Base-by-base conservation (phyloP, 2,797 vertebrate species). In the Pangasius sanitwongsei region DNA sequence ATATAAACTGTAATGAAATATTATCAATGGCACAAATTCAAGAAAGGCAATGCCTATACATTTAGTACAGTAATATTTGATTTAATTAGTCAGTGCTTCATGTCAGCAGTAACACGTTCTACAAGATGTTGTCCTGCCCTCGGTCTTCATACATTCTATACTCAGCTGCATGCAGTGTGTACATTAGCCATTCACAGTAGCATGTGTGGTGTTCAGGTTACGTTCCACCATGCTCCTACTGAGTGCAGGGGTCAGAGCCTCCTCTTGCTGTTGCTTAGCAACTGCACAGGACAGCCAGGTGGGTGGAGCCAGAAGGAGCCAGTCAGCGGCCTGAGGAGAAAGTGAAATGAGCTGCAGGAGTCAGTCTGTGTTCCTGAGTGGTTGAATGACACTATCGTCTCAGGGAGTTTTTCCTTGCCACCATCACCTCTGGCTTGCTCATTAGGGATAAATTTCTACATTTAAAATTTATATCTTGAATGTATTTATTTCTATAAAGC, bases 191-290 rank as follows among this genome's bases (percentile, higher is more conserved):
- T 80, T 80, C 18, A 74, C 34, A 85, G 28, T 34, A 55, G 69
- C 31, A 31, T 34, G 83, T 61, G 57, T 31, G 4, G n/a, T 61
- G 70, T 86, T 89, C 85, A 41, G 81, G 83, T 88, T 86, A 87
- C 16, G 81, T 82, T 81, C 63, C 41, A 34, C 85, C 87, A 44
- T 88, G 83, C 75, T 72, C 85, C 80, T 20, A 50, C 70, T 16
- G 37, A 75, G 86, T 83, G 63, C 90, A 84, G 48, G 77, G 91
- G 92, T 90, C 92, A 88, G 44, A 69, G 69, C 83, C 75, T 89
- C 34, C 23, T 67, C 57, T 89, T 63, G 3, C 69, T 77, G 91
- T 91, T 92, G 91, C 92, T 77, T 89, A 91, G 92, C 91, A 92
- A 92, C 92, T 87, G 48, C 87, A 78, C 44, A n/a, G 81, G 78